Conservation (phyloP, 2,797 vertebrate species). For the Zalophus californianus region DNA sequence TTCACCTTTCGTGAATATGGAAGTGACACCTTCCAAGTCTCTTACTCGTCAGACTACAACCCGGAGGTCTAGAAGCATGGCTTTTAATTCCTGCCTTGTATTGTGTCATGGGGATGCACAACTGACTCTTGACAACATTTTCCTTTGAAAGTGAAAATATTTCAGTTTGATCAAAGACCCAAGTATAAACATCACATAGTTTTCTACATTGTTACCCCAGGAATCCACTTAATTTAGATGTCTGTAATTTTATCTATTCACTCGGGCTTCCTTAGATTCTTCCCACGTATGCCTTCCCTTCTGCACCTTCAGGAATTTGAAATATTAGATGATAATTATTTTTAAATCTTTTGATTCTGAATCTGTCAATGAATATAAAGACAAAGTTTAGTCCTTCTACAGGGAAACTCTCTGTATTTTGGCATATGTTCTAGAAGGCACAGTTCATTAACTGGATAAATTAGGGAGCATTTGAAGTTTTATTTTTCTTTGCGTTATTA, state of each 20-base stretch:
- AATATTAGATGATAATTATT: neutral
- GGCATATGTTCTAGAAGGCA: neutral
- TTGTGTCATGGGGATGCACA: neutral
- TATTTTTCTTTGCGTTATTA: neutral
- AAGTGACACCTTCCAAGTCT: neutral
- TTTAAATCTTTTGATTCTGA: neutral
- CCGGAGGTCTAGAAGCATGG: neutral
- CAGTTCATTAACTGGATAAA: neutral
- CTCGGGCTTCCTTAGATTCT: neutral
- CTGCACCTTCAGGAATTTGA: neutral
- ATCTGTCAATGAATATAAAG: neutral
- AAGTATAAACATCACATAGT: neutral
- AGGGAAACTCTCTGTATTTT: neutral
- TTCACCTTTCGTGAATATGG: neutral
- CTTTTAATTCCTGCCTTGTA: neutral
- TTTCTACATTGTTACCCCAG: neutral
- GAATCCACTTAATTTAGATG: neutral
- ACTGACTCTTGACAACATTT: neutral
- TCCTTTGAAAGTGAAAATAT: conserved; percentile 11
- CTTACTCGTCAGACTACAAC: neutral
- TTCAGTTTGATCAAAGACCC: neutral
- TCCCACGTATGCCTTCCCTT: neutral
- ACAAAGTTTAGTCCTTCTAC: neutral
- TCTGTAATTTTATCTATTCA: conserved; percentile 3
- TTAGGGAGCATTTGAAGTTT: neutral